Conservation (phyloP, 2,888 invertebrate species). For the Sthenelais limicola region DNA sequence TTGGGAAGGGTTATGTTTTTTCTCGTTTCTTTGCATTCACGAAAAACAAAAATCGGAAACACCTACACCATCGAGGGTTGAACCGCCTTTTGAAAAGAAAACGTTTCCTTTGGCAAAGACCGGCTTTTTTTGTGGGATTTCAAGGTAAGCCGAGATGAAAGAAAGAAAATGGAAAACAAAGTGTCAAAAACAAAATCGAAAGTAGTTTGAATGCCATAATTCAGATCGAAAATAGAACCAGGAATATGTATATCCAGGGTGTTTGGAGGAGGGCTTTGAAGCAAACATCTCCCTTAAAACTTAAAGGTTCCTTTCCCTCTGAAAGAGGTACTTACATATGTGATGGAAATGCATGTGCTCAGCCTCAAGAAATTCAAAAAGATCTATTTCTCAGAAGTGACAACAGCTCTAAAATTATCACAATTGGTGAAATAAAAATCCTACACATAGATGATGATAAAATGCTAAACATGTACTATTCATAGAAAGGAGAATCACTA, state of each 20-base stretch:
- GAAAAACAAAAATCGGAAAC: too few relatives aligned
- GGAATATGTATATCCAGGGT: neutral
- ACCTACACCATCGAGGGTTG: conserved; percentile 49
- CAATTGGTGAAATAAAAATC: too few relatives aligned
- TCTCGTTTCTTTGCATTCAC: too few relatives aligned
- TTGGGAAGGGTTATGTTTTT: too few relatives aligned
- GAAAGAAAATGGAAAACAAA: conserved; percentile 49
- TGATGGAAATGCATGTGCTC: conserved; percentile 21
- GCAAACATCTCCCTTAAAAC: too few relatives aligned
- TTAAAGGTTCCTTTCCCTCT: neutral
- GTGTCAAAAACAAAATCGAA: conserved; percentile 8
- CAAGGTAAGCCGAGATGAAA: conserved; percentile 7
- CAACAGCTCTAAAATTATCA: conserved; percentile 29
- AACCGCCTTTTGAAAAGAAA: conserved; percentile 63
- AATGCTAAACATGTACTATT: too few relatives aligned
- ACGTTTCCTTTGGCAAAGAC: conserved; percentile 64
- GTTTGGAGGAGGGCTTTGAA: too few relatives aligned
- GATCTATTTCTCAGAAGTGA: conserved; percentile 37
- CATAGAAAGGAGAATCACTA: too few relatives aligned
- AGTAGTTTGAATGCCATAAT: neutral
- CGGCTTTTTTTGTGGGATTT: conserved; percentile 57
- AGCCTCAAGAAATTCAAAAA: conserved; percentile 31
- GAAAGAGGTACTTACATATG: conserved; percentile 15
- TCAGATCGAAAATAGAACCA: neutral
- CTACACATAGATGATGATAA: too few relatives aligned